These are phyloP conservation scores for Carassius auratus DNA, from an alignment of 2,113 vertebrate species.

Conservation along the genomic window DNA sequence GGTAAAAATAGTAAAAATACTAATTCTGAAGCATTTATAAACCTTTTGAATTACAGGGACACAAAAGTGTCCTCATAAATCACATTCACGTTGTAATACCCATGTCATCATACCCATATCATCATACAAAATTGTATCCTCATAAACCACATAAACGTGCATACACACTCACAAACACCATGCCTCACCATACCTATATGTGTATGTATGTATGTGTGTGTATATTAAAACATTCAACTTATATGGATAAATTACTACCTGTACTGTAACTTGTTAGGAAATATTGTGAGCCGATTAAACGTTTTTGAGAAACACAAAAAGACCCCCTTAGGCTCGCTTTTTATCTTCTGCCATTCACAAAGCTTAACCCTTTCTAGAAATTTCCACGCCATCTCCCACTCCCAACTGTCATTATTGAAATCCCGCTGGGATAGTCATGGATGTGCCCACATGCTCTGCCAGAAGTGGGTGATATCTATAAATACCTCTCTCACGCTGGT, in stretches of 20 bases:
- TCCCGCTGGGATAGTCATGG: conserved; percentile 23
- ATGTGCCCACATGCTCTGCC: conserved; percentile 37
- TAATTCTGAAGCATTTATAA: too few relatives aligned
- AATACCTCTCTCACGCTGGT: conserved; percentile 50
- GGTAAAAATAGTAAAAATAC: too few relatives aligned
- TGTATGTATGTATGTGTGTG: too few relatives aligned
- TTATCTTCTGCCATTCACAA: conserved; percentile 10
- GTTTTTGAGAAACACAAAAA: conserved; percentile 7
- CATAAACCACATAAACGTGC: too few relatives aligned
- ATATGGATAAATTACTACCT: not conserved
- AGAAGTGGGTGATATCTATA: conserved; percentile 57
- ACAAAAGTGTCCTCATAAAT: too few relatives aligned
- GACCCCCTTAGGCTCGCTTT: conserved; percentile 6
- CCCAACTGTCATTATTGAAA: conserved; percentile 20
- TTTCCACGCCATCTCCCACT: conserved; percentile 29
- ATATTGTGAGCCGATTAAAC: not conserved
- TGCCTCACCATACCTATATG: too few relatives aligned
- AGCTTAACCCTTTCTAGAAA: conserved; percentile 46
- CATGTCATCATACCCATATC: too few relatives aligned
- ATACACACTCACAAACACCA: too few relatives aligned
- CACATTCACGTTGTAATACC: too few relatives aligned
- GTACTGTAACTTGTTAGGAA: not conserved
- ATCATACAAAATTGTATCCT: too few relatives aligned
- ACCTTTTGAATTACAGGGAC: too few relatives aligned
- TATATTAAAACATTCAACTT: not conserved